Percentiles rank a stretch among this genome's conserved stretches.
Evolutionary conservation across 1,140 invertebrate genomes (phyloP).

Genomic region (Drosophila lowei): DNA sequence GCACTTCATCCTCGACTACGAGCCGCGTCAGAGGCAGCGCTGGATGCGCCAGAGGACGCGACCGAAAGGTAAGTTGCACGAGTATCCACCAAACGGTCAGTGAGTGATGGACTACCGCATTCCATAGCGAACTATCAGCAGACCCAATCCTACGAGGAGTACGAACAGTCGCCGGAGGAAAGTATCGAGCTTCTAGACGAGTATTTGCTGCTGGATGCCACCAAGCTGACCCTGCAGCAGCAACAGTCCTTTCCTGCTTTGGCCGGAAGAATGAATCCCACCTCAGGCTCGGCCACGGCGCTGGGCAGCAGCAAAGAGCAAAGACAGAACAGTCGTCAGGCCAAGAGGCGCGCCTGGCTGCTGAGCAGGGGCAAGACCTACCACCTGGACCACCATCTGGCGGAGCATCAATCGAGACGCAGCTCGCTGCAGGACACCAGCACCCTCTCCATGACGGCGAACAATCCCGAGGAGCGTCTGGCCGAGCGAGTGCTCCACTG

Average conservation of each 20-base stretch:
- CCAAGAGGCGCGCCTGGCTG: conserved; percentile 61
- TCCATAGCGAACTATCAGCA: conserved; percentile 28
- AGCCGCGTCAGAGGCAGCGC: conserved; percentile 66
- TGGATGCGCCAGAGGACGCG: conserved; percentile 56
- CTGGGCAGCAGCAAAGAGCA: conserved; percentile 12
- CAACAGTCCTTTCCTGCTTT: conserved; percentile 39
- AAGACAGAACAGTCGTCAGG: conserved; percentile 38
- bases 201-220: conserved; percentile 60
- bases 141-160: conserved; percentile 41
- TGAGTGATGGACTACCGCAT: background rate
- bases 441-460: conserved; percentile 10
- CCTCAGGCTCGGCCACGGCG: background rate
- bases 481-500: conserved; percentile 80
- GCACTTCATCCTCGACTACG: conserved; percentile 81
- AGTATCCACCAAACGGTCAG: too few species aligned
- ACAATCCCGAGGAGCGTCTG: conserved; percentile 76
- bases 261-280: conserved; percentile 31
- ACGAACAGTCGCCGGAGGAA: conserved; percentile 42
- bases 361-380: conserved; percentile 57
- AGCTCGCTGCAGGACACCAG: conserved; percentile 71
- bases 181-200: conserved; percentile 58
- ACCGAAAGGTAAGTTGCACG: conserved; percentile 34
- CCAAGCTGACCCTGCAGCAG: conserved; percentile 60
- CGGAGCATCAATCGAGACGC: conserved; percentile 56
- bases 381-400: conserved; percentile 45